Evolutionary conservation across 30 jellyfish, hydroid and myxozoan genomes (phyloP).

Genomic region (Aurelia sp.): DNA sequence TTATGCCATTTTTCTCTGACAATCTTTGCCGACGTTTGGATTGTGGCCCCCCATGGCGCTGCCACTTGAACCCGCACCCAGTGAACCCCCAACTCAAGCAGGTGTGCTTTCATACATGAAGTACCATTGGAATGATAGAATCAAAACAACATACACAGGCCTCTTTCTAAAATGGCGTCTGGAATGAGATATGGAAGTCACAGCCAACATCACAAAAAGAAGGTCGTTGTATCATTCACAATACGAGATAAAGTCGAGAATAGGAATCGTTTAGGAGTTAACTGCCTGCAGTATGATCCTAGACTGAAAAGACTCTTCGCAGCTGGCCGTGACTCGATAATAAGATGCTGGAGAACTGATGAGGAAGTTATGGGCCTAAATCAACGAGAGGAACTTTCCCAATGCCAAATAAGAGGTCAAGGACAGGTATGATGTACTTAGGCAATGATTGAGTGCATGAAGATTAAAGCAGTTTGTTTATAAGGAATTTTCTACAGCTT

Average conservation of each 20-base stretch:
- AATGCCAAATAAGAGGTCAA: not conserved
- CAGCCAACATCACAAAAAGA: constrained; percentile 72
- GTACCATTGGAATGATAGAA: too few relatives aligned
- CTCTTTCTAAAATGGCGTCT: constrained; percentile 50
- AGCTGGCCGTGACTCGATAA: constrained; percentile 98
- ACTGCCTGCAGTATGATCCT: constrained; percentile 91
- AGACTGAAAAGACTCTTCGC: constrained; percentile 74
- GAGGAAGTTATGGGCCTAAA: constrained; percentile 24
- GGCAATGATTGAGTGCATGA: not conserved
- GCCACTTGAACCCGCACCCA: too few relatives aligned
- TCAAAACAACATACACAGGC: too few relatives aligned
- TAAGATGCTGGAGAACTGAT: constrained; percentile 93
- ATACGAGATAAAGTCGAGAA: constrained; percentile 88
- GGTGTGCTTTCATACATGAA: too few relatives aligned
- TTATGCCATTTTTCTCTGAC: too few relatives aligned
- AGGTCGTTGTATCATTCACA: constrained; percentile 83
- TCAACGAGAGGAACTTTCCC: not conserved
- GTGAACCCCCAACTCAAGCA: too few relatives aligned
- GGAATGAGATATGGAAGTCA: constrained; percentile 58
- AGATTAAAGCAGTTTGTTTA: not conserved
- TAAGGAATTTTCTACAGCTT: too few relatives aligned
- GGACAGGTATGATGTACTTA: not conserved
- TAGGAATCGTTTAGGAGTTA: constrained; percentile 88
- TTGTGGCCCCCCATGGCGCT: too few relatives aligned
- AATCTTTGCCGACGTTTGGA: too few relatives aligned